Conservation (phyloP, 2,113 vertebrate genomes). For the Eubucco bourcierii region DNA sequence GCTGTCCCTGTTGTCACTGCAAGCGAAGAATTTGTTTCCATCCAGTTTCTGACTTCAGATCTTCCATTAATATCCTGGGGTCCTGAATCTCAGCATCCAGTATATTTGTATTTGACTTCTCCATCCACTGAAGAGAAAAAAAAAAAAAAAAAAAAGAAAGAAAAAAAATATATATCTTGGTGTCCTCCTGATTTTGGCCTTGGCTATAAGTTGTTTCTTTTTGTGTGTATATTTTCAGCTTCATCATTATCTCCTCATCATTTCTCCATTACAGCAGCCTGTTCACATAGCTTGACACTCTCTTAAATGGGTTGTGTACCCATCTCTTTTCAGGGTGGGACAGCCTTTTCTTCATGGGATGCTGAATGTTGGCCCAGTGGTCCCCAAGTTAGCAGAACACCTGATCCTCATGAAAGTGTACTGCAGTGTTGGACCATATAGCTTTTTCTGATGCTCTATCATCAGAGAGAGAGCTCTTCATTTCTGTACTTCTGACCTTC, state of each 20-base stretch:
- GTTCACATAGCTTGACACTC: background rate
- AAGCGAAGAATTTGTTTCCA: background rate
- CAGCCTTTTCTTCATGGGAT: background rate
- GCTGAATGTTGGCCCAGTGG: background rate
- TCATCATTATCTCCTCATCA: background rate
- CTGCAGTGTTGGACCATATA: background rate
- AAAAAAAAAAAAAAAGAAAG: background rate
- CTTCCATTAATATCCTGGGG: background rate
- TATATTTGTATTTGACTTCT: background rate
- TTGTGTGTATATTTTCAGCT: background rate
- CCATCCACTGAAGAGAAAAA: background rate
- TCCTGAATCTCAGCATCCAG: background rate
- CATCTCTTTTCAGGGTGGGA: background rate
- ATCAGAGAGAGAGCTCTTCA: background rate
- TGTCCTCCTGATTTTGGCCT: background rate
- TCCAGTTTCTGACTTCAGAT: background rate
- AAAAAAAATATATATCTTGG: background rate
- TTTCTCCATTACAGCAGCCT: background rate
- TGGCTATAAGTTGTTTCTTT: background rate
- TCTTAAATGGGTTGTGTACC: background rate
- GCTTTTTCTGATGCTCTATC: background rate
- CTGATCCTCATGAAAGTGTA: background rate
- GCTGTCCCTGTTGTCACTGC: background rate
- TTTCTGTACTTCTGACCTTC: constrained; percentile 34
- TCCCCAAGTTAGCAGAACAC: background rate